phyloP scores from a whole-genome alignment of 2,797 vertebrate species.

The Tympanoctomys barrerae region DNA sequence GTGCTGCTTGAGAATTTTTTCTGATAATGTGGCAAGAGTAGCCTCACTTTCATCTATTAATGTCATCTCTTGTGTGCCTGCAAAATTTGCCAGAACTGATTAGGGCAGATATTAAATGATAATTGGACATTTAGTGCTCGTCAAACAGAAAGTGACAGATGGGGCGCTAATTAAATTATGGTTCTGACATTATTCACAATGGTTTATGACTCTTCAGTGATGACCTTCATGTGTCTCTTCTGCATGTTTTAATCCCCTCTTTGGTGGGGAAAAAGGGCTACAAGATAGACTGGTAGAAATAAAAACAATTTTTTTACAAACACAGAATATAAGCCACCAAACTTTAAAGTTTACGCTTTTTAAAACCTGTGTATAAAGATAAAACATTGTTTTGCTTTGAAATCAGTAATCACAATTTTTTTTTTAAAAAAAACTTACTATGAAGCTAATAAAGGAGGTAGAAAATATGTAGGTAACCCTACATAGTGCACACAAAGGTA shows the following conservation, averaged over 20 bases:
- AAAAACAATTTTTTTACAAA: constrained; percentile 55
- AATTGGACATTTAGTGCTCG: constrained; percentile 99
- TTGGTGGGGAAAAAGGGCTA: constrained; percentile 71
- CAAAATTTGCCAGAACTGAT: constrained; percentile 99
- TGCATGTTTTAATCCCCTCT: constrained; percentile 48
- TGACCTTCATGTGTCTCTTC: constrained; percentile 95
- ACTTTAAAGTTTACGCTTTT: constrained; percentile 63
- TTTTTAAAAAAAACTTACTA: constrained; percentile 48
- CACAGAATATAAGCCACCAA: constrained; percentile 52
- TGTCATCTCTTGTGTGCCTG: constrained; percentile 92
- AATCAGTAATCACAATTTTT: constrained; percentile 70
- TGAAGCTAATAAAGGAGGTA: constrained; percentile 70
- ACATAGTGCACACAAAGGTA: constrained; percentile 67
- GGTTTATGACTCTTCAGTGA: constrained; percentile 91
- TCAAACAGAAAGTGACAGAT: constrained; percentile 99
- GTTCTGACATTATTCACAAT: constrained; percentile 96
- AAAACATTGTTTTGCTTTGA: constrained; percentile 55
- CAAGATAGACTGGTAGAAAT: constrained; percentile 66
- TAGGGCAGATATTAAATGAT: constrained; percentile 99
- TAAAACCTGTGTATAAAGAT: constrained; percentile 63
- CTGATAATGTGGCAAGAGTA: constrained; percentile 88
- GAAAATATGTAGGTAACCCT: constrained; percentile 71
- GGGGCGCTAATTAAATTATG: constrained; percentile 99
- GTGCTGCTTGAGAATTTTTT: constrained; percentile 79
- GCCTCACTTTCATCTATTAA: constrained; percentile 92